Conservation (phyloP, 2,888 invertebrate genomes). For the Epinotia brunnichana region DNA sequence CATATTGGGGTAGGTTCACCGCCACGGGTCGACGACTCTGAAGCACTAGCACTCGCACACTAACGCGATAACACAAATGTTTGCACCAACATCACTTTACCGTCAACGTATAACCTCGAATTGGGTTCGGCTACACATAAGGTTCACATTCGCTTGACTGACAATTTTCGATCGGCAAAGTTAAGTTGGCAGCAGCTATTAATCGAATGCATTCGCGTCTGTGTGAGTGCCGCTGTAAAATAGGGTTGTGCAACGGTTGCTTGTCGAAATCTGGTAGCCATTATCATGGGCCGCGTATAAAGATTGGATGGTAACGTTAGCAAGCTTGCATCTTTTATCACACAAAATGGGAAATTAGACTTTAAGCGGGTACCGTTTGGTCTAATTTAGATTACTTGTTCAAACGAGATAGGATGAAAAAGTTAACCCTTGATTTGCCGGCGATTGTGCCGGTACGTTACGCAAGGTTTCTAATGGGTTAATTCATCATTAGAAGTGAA, state of each 20-base stretch:
- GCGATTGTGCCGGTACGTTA: constrained; percentile 45
- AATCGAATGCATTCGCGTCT: constrained; percentile 63
- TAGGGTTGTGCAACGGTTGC: constrained; percentile 74
- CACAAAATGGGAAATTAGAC: background rate
- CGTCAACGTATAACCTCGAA: constrained; percentile 49
- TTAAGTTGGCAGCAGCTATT: constrained; percentile 58
- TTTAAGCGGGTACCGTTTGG: background rate
- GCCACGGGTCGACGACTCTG: constrained; percentile 76
- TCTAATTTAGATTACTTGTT: background rate
- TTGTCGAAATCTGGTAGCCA: constrained; percentile 67
- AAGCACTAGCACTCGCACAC: constrained; percentile 54
- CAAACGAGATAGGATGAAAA: background rate
- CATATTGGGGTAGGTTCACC: constrained; percentile 78
- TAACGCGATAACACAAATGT: constrained; percentile 54
- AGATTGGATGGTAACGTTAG: constrained; percentile 44
- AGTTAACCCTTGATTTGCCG: constrained; percentile 16
- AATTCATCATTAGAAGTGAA: constrained; percentile 43
- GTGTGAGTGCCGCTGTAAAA: constrained; percentile 68
- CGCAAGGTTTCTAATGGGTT: constrained; percentile 47
- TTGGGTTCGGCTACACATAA: constrained; percentile 48
- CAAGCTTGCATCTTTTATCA: constrained; percentile 6
- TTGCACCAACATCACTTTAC: constrained; percentile 44
- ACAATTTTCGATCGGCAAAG: constrained; percentile 47
- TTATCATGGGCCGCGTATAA: constrained; percentile 50
- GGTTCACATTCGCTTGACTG: constrained; percentile 47